Conservation (phyloP, 2,888 invertebrate species). For the Hartigia nigra region DNA sequence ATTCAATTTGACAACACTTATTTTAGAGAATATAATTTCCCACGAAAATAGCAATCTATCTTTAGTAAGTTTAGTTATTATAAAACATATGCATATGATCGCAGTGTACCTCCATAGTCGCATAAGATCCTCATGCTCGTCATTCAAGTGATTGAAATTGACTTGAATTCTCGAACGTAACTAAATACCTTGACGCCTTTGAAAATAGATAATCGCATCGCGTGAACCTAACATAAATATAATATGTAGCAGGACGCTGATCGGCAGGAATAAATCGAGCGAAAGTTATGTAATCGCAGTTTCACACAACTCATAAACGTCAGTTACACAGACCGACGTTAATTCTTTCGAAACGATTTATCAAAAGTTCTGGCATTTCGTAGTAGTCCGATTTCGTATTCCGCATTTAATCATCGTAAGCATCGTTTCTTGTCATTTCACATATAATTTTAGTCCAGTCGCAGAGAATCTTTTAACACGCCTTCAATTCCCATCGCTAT, state of each 20-base stretch:
- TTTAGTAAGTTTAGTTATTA: slow-evolving; percentile 19
- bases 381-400: background rate
- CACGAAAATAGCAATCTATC: slow-evolving; percentile 39
- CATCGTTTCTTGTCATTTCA: background rate
- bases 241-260: background rate
- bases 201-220: background rate
- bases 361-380: background rate
- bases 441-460: background rate
- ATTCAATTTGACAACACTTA: slow-evolving; percentile 32
- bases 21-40: slow-evolving; percentile 22
- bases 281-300: background rate
- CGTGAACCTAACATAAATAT: background rate
- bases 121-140: background rate
- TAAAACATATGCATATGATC: slow-evolving; percentile 19
- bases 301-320: background rate
- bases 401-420: background rate
- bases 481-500: background rate
- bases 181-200: background rate
- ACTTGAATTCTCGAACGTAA: background rate
- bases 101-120: background rate
- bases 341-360: background rate
- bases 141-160: background rate
- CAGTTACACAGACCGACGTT: background rate
- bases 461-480: background rate
- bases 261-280: background rate